A percentile compares a stretch with the other conserved stretches of the same genome.
These are phyloP conservation scores for Scaptomyza tumidula DNA, from an alignment of 2,888 invertebrate genomes.

Conservation along the genomic window DNA sequence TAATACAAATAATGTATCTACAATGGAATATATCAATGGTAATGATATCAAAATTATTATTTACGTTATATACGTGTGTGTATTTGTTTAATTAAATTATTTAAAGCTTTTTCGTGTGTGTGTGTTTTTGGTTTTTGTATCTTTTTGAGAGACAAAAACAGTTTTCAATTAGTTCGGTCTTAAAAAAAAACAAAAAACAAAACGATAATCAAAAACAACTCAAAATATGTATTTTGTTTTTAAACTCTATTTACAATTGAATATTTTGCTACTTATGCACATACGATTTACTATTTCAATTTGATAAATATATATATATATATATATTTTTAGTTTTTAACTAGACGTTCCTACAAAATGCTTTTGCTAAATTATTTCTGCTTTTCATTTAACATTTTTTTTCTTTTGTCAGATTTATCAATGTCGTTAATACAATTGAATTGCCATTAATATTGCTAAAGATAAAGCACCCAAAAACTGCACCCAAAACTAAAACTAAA, in stretches of 20 bases:
- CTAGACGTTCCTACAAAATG: conserved; percentile 70
- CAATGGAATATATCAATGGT: conserved; percentile 72
- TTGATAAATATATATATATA: conserved; percentile 49
- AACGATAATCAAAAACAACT: conserved; percentile 16
- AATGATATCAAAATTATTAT: conserved; percentile 72
- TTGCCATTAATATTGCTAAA: conserved; percentile 78
- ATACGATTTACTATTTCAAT: conserved; percentile 65
- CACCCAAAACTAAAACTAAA: background rate
- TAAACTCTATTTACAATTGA: conserved; percentile 72
- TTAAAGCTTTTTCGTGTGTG: conserved; percentile 74
- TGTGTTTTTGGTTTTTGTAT: conserved; percentile 10
- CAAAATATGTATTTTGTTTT: conserved; percentile 34
- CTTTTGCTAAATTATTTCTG: conserved; percentile 43
- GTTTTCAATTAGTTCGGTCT: conserved; percentile 8
- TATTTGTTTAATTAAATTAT: conserved; percentile 78
- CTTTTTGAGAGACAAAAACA: conserved; percentile 22
- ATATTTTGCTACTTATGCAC: conserved; percentile 77
- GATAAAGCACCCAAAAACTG: conserved; percentile 27
- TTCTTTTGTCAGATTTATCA: conserved; percentile 66
- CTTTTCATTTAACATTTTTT: conserved; percentile 10
- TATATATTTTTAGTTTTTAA: conserved; percentile 42
- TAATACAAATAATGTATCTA: conserved; percentile 73
- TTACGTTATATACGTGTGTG: conserved; percentile 55
- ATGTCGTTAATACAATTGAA: conserved; percentile 77
- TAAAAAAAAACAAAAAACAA: conserved; percentile 27